phyloP scores from a whole-genome alignment of 1,140 invertebrate species.

The Dryas iulia region DNA sequence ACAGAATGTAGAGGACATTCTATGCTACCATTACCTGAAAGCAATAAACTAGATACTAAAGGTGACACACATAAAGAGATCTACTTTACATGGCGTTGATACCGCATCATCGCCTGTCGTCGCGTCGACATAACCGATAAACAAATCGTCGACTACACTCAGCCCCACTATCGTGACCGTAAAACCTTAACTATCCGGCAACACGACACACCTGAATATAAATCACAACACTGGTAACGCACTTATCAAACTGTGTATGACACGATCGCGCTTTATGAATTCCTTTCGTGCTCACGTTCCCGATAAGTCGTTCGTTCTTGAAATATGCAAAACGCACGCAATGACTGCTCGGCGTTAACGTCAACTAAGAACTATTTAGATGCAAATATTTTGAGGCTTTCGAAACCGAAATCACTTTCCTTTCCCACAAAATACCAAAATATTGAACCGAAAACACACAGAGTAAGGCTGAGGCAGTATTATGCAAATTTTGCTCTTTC shows the following conservation, averaged over 20 bases:
- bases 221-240: constrained; percentile 65
- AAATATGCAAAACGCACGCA: constrained; percentile 44
- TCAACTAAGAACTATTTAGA: constrained; percentile 39
- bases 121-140: constrained; percentile 64
- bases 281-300: constrained; percentile 49
- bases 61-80: constrained; percentile 71
- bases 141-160: constrained; percentile 69
- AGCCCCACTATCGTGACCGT: constrained; percentile 66
- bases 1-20: too few species aligned
- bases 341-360: constrained; percentile 31
- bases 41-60: constrained; percentile 70
- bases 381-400: constrained; percentile 32
- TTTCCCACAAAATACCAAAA: constrained; percentile 71
- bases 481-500: constrained; percentile 65
- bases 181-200: constrained; percentile 75
- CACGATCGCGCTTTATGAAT: constrained; percentile 66
- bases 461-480: constrained; percentile 25
- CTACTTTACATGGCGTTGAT: constrained; percentile 59
- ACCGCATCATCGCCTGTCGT: constrained; percentile 66
- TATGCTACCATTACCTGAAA: constrained; percentile 29
- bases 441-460: constrained; percentile 53
- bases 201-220: constrained; percentile 72
- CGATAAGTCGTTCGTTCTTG: constrained; percentile 20
- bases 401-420: constrained; percentile 50
- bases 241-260: constrained; percentile 71